A percentile compares a stretch with the other conserved stretches of the same genome.
These are phyloP conservation scores for Lacanobia oleracea DNA, from an alignment of 2,888 invertebrate species.

Conservation along the genomic window DNA sequence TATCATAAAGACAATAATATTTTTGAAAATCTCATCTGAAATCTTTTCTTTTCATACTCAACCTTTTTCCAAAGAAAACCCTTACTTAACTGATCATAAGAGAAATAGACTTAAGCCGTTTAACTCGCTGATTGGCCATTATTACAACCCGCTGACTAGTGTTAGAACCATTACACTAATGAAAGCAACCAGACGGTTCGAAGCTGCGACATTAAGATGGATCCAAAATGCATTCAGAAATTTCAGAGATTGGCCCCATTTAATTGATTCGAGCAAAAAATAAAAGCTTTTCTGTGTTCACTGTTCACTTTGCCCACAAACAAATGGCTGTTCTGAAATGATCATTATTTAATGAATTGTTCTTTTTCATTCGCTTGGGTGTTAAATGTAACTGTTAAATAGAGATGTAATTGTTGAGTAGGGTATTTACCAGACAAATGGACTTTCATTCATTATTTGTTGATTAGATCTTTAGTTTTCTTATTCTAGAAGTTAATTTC, in stretches of 20 bases:
- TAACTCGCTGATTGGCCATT: slow-evolving; percentile 25
- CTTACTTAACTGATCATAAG: background rate
- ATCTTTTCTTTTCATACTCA: no score
- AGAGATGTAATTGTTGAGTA: slow-evolving; percentile 10
- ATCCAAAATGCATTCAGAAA: slow-evolving; percentile 52
- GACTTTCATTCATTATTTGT: slow-evolving; percentile 23
- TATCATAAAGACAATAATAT: no score
- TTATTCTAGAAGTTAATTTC: background rate
- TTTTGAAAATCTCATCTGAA: no score
- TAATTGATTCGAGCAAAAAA: slow-evolving; percentile 65
- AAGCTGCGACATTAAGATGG: slow-evolving; percentile 32
- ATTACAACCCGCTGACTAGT: slow-evolving; percentile 22
- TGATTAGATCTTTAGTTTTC: background rate
- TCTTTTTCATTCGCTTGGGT: slow-evolving; percentile 45
- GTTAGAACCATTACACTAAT: slow-evolving; percentile 20
- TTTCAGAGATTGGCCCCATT: slow-evolving; percentile 52
- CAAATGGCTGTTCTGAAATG: slow-evolving; percentile 48
- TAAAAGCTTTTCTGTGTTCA: slow-evolving; percentile 60
- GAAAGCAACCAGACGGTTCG: slow-evolving; percentile 13
- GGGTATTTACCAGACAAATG: slow-evolving; percentile 21
- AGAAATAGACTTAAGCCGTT: background rate
- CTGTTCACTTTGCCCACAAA: slow-evolving; percentile 21
- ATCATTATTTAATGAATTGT: slow-evolving; percentile 52
- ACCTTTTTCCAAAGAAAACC: background rate
- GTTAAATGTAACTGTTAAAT: slow-evolving; percentile 18